Conservation (phyloP, 1,140 invertebrate species). For the Epicauta chinensis region DNA sequence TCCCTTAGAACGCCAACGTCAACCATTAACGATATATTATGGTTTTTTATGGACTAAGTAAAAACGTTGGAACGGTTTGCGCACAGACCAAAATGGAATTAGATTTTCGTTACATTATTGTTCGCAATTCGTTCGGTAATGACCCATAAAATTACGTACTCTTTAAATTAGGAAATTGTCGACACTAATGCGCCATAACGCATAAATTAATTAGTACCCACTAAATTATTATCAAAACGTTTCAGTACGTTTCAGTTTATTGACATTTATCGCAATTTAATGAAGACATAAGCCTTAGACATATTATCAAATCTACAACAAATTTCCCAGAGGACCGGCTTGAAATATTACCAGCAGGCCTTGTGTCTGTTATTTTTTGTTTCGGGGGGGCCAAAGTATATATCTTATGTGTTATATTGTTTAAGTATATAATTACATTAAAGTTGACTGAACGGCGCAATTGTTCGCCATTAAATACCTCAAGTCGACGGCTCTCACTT, state of each 20-base stretch:
- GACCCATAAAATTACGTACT: too few relatives aligned
- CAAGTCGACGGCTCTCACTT: constrained; percentile 11
- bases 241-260: background rate
- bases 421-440: constrained; percentile 13
- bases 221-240: background rate
- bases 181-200: background rate
- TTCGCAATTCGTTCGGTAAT: too few relatives aligned
- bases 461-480: constrained; percentile 12
- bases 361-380: too few relatives aligned
- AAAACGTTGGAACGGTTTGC: too few relatives aligned
- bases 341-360: background rate
- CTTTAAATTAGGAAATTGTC: background rate
- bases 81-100: too few relatives aligned
- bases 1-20: too few relatives aligned
- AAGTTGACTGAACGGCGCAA: constrained; percentile 11
- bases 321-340: background rate
- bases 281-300: background rate
- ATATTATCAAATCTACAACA: background rate
- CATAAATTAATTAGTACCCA: background rate
- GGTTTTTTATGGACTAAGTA: too few relatives aligned
- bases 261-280: background rate
- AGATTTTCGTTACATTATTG: too few relatives aligned
- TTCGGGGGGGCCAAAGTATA: too few relatives aligned
- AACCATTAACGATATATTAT: too few relatives aligned
- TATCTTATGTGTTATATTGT: too few relatives aligned